phyloP scores from a whole-genome alignment of 1,140 invertebrate genomes.

The Telenomus remus region DNA sequence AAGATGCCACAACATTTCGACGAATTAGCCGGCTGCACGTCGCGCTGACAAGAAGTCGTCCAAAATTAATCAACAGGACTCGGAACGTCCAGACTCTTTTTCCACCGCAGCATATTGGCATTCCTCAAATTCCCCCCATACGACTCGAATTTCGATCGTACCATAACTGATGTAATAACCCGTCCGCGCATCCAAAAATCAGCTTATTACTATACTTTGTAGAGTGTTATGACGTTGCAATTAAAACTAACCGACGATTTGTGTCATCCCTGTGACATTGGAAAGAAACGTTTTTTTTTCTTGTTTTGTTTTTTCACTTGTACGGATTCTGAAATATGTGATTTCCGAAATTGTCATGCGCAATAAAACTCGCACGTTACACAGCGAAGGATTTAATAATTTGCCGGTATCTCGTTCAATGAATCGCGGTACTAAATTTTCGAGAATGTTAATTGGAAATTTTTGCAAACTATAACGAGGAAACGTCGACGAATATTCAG shows the following conservation, averaged over 20 bases:
- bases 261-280: no score
- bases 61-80: constrained; percentile 55
- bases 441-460: constrained; percentile 48
- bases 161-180: constrained; percentile 44
- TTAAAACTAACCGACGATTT: no score
- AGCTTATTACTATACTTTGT: no score
- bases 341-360: constrained; percentile 16
- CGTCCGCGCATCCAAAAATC: constrained; percentile 14
- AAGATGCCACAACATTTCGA: constrained; percentile 38
- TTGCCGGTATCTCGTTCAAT: constrained; percentile 41
- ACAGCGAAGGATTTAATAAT: constrained; percentile 16
- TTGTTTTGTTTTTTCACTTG: no score
- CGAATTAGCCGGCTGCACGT: constrained; percentile 41
- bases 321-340: no score
- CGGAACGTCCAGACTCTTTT: constrained; percentile 50
- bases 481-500: constrained; percentile 37
- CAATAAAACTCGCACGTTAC: constrained; percentile 26
- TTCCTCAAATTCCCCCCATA: constrained; percentile 49
- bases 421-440: constrained; percentile 38
- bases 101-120: constrained; percentile 46
- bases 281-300: no score
- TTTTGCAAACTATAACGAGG: constrained; percentile 49
- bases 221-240: no score
- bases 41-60: constrained; percentile 51
- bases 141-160: constrained; percentile 54